phyloP scores from a whole-genome alignment of 1,140 invertebrate genomes.

The Zaprionus vittiger region DNA sequence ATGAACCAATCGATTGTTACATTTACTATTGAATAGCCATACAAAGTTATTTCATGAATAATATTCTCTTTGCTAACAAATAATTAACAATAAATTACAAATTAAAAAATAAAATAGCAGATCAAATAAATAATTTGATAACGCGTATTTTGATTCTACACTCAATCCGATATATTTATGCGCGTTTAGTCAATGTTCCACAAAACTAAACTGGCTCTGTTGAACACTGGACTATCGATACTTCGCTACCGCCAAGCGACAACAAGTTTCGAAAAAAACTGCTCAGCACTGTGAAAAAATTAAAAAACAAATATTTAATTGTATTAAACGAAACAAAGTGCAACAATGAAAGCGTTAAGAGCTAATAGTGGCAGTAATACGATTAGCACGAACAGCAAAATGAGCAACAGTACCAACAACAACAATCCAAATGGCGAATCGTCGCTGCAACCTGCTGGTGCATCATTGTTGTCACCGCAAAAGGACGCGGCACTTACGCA shows the following conservation, averaged over 20 bases:
- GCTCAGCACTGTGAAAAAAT: slow-evolving; percentile 18
- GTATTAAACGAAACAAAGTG: background rate
- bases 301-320: background rate
- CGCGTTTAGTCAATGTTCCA: background rate
- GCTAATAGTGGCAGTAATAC: slow-evolving; percentile 35
- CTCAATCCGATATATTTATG: no score
- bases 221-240: slow-evolving; percentile 14
- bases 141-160: no score
- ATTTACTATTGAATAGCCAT: no score
- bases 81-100: no score
- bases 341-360: slow-evolving; percentile 17
- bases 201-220: slow-evolving; percentile 30
- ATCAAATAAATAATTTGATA: no score
- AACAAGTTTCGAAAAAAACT: slow-evolving; percentile 41
- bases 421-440: slow-evolving; percentile 54
- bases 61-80: no score
- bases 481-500: slow-evolving; percentile 59
- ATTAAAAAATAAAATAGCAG: no score
- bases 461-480: slow-evolving; percentile 8
- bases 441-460: slow-evolving; percentile 16
- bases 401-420: background rate
- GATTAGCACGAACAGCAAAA: slow-evolving; percentile 35
- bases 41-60: no score
- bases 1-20: no score
- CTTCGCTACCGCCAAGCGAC: slow-evolving; percentile 17